Evolutionary conservation across 2,888 invertebrate genomes (phyloP), one percentile per base, ranked within the genome.

Genomic region (Thecophora atra): DNA sequence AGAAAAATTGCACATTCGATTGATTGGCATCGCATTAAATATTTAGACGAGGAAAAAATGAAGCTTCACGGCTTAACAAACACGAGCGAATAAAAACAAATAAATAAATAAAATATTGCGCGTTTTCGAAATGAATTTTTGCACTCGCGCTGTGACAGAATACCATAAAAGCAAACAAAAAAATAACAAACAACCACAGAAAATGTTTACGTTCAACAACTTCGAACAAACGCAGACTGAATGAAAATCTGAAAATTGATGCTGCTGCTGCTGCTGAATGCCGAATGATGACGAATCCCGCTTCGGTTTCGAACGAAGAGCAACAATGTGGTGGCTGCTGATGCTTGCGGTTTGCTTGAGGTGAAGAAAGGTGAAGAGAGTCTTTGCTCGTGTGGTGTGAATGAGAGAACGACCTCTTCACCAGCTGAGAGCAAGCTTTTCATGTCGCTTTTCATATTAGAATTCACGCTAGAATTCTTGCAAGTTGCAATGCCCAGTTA

Each of bases 161-260:
- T 11, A 37, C 37, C 6, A 37, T 37, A 37, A 11, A 37, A 8
- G 8, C 21, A 17, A 42, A 7, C 7, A 47, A 26, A 24, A 26
- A 65, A 65, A n/a, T n/a, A n/a, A 58, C 58, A 58, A 6, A 28
- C 28, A 24, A 58, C 37, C 42, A 64, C 64, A 67, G 5, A 11
- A 54, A n/a, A 37, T 56, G n/a, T 37, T 11, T 37, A 42, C 19
- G 56, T 56, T 37, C 44, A 58, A 56, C 42, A 56, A 68, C 56
- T 56, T 68, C 67, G 67, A 68, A 24, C 67, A 19, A 42, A n/a
- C 26, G 24, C 21, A 42, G 42, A 56, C 67, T 68, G 56, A 68
- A 56, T 56, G 56, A 42, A 37, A 37, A 37, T 37, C 2, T 54
- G 30, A 51, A 28, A 68, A 42, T 51, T n/a, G 52, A 63, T 11